Percentiles rank a stretch among this genome's conserved stretches.
These are phyloP conservation scores for Rugalucina vietnamica DNA, from an alignment of 2,888 invertebrate species.

Conservation along the genomic window DNA sequence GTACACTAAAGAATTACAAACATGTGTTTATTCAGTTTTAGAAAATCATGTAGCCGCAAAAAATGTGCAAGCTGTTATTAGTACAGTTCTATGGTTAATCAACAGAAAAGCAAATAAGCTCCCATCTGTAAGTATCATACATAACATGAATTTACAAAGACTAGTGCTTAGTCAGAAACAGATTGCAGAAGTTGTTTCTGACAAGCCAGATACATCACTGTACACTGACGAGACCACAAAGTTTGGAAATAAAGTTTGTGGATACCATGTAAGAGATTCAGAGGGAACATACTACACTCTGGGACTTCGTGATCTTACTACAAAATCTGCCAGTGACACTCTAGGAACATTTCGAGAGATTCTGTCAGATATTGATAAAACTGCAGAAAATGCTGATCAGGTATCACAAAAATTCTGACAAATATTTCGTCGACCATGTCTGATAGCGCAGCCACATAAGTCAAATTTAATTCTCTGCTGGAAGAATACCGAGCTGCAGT, in stretches of 20 bases:
- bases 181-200: not conserved
- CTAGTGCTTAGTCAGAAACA: not conserved
- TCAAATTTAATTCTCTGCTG: slow-evolving; percentile 30
- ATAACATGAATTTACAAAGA: not conserved
- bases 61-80: not conserved
- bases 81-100: not conserved
- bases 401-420: slow-evolving; percentile 23
- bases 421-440: slow-evolving; percentile 44
- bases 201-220: not conserved
- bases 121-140: not conserved
- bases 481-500: slow-evolving; percentile 35
- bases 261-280: not conserved
- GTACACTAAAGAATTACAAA: not conserved
- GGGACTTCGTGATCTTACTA: slow-evolving; percentile 24
- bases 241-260: not conserved
- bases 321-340: slow-evolving; percentile 33
- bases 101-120: not conserved
- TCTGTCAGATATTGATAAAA: slow-evolving; percentile 15
- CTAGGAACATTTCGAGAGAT: slow-evolving; percentile 6
- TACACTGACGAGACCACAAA: not conserved
- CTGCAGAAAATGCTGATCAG: not conserved
- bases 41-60: not conserved
- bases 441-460: slow-evolving; percentile 35
- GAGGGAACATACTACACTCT: slow-evolving; percentile 23
- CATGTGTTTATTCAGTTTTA: not conserved